A percentile compares a stretch with the other conserved stretches of the same genome.
These are phyloP conservation scores for Rhagonycha lutea DNA, from an alignment of 2,888 invertebrate species.

Conservation along the genomic window DNA sequence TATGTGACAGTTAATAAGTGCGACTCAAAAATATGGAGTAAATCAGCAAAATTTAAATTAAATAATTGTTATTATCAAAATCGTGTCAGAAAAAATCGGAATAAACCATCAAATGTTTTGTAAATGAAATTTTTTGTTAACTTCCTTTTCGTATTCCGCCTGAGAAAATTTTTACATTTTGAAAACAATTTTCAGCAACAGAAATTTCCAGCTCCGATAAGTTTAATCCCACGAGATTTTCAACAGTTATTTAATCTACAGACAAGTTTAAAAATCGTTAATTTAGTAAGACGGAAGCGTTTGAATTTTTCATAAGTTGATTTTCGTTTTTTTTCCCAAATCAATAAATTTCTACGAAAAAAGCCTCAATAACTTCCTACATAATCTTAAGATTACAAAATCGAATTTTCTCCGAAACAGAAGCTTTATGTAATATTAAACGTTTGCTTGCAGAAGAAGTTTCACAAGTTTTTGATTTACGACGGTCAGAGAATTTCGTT, in stretches of 20 bases:
- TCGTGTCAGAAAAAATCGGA: too few species aligned
- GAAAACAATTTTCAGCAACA: neutral
- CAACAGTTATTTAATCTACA: neutral
- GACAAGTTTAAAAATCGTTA: neutral
- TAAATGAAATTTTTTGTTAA: neutral
- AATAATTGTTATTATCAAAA: too few species aligned
- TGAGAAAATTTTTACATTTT: neutral
- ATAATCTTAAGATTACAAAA: neutral
- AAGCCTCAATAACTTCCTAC: neutral
- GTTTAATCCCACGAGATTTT: neutral
- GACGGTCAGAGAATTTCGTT: neutral
- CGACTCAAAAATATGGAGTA: neutral
- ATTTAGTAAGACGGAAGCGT: neutral
- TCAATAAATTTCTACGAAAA: neutral
- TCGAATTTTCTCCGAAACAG: neutral
- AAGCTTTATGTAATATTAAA: neutral
- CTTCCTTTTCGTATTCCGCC: neutral
- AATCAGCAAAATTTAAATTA: too few species aligned
- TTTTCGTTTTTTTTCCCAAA: neutral
- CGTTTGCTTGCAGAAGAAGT: neutral
- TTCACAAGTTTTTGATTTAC: neutral
- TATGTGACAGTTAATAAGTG: slow-evolving; percentile 21
- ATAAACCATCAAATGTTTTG: too few species aligned
- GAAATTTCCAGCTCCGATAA: neutral
- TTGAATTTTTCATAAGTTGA: neutral